Evolutionary conservation across 2,113 vertebrate species (phyloP).

Genomic region (Tupaia tana): DNA sequence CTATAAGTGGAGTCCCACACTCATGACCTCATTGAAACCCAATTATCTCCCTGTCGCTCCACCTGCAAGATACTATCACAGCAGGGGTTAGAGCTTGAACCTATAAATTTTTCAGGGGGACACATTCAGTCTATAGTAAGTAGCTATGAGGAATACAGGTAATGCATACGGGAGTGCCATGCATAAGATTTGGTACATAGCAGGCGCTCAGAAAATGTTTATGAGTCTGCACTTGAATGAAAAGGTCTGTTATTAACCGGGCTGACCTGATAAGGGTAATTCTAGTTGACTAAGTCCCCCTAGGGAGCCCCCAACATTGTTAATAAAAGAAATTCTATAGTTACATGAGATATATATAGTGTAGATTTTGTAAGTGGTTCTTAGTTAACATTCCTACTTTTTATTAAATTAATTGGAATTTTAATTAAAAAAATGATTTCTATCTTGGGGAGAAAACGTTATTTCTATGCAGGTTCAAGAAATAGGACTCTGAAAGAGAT

Average conservation of each 20-base stretch:
- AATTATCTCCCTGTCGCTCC: too few relatives aligned
- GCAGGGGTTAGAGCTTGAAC: background rate
- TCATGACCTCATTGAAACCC: background rate
- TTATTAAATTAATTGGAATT: conserved; percentile 88
- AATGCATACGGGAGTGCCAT: accelerated
- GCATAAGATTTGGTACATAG: background rate
- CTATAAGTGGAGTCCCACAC: too few relatives aligned
- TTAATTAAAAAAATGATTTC: conserved; percentile 84
- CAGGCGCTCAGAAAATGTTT: background rate
- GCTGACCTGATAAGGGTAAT: background rate
- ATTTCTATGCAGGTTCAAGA: background rate
- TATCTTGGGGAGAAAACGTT: conserved; percentile 55
- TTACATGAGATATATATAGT: conserved; percentile 74
- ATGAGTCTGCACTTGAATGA: background rate
- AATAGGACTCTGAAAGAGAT: background rate
- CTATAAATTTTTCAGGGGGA: accelerated
- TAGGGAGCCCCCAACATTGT: conserved; percentile 44
- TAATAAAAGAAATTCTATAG: conserved; percentile 73
- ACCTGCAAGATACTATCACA: background rate
- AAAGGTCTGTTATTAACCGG: background rate
- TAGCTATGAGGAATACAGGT: background rate
- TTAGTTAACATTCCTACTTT: conserved; percentile 85
- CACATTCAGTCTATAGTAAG: background rate
- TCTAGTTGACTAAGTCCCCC: conserved; percentile 24
- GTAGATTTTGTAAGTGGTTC: conserved; percentile 81